Evolutionary conservation across 2,888 invertebrate genomes (phyloP), one percentile per base, ranked within the genome.

Genomic region (Auanema freiburgensis): DNA sequence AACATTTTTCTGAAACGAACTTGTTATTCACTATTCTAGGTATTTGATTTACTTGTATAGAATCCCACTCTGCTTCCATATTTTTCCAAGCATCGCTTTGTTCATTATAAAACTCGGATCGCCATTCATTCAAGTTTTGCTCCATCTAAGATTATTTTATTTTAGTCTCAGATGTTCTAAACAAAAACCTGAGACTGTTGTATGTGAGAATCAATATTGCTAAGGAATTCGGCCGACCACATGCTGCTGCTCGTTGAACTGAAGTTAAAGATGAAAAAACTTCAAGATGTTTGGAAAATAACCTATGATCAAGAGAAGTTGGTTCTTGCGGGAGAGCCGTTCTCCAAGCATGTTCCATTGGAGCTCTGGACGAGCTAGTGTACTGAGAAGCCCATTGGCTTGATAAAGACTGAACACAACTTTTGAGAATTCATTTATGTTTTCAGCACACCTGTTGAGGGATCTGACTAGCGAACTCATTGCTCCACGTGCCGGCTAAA

Each of bases 161-260:
- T 5, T 21, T 8, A 46, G 46, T 8, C 10, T 46, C 46, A 16
- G n/a, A 16, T 21, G 3, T 46, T 46, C 46, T 10, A 18, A 46
- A 5, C 14, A 24, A 16, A 50, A 52, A 63, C 63, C 23, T 59
- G 23, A 43, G 54, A 41, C 23, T 66, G 46, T 44, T 52, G 51
- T 25, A 57, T 46, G 24, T 52, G 42, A 25, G 68, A 64, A 57
- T 79, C 79, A 16, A 77, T 62, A 23, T 65, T 69, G 55, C 78
- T 77, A 16, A 79, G 63, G 46, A 74, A 79, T 52, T 79, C 79
- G 8, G 77, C 64, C 14, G 77, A 77, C 77, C 77, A 79, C 79
- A 79, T 79, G 33, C 63, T 63, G 51, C 68, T 64, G 61, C 66
- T 67, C 11, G 24, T 25, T 11, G 18, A n/a, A 2, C 25, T 42